Evolutionary conservation across 92 coral and sea anemone species (phyloP).

Genomic region (Paragorgia papillata): DNA sequence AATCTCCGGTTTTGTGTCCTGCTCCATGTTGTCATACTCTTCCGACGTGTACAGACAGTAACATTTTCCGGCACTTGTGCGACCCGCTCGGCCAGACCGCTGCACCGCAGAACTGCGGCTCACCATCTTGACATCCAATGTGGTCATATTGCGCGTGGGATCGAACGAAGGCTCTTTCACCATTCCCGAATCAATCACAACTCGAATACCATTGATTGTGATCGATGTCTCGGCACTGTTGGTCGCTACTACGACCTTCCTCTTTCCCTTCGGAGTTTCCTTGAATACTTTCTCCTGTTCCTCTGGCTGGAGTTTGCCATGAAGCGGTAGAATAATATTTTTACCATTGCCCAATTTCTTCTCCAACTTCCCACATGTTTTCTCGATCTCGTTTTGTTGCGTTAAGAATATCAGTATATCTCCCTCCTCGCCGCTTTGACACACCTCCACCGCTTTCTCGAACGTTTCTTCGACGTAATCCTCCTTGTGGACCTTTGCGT

Average conservation of each 20-base stretch:
- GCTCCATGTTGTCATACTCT: constrained; percentile 72
- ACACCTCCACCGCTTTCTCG: constrained; percentile 64
- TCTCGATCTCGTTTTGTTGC: constrained; percentile 87
- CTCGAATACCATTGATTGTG: constrained; percentile 88
- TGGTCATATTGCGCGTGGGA: constrained; percentile 79
- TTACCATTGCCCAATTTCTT: constrained; percentile 24
- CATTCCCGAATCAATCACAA: constrained; percentile 90
- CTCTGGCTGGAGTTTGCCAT: constrained; percentile 89
- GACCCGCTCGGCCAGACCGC: constrained; percentile 93
- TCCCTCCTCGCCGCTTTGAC: constrained; percentile 64
- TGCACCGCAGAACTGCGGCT: constrained; percentile 95
- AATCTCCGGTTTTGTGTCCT: constrained; percentile 79
- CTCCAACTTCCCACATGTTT: constrained; percentile 64
- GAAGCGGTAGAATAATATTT: constrained; percentile 76
- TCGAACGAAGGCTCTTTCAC: constrained; percentile 94
- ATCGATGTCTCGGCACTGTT: constrained; percentile 98
- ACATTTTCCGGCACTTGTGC: constrained; percentile 91
- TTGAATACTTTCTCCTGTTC: neutral
- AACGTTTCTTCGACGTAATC: constrained; percentile 75
- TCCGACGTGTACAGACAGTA: constrained; percentile 82
- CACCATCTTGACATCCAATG: constrained; percentile 71
- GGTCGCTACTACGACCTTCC: constrained; percentile 88
- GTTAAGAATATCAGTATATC: constrained; percentile 90
- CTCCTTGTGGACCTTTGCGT: constrained; percentile 36
- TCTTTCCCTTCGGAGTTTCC: constrained; percentile 56